A percentile compares a stretch with the other conserved stretches of the same genome.
Conservation (phyloP, 2,888 invertebrate genomes). For the Linnaemya tessellans region DNA sequence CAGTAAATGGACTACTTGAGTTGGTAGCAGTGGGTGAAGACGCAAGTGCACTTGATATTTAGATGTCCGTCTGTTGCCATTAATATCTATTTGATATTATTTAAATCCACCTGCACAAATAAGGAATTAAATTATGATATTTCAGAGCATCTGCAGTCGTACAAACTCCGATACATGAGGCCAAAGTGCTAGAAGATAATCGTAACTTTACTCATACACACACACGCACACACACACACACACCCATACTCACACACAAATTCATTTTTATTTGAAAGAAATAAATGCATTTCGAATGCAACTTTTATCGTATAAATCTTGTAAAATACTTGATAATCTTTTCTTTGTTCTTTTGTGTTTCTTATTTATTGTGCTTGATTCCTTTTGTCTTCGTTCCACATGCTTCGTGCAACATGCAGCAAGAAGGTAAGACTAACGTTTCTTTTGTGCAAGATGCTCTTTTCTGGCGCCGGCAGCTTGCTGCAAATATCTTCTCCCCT, state of each 20-base stretch:
- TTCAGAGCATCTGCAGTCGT: conserved; percentile 19
- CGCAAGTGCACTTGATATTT: neutral
- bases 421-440: conserved; percentile 21
- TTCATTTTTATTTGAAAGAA: conserved; percentile 21
- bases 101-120: conserved; percentile 27
- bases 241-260: conserved; percentile 6
- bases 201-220: conserved; percentile 41
- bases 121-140: conserved; percentile 38
- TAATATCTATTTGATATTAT: conserved; percentile 33
- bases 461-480: conserved; percentile 33
- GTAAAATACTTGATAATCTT: conserved; percentile 59
- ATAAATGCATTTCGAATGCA: conserved; percentile 39
- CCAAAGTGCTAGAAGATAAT: conserved; percentile 37
- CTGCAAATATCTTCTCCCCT: conserved; percentile 19
- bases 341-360: conserved; percentile 40
- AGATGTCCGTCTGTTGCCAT: neutral
- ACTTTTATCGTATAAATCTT: conserved; percentile 67
- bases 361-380: conserved; percentile 14
- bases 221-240: neutral
- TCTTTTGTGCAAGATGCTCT: conserved; percentile 27
- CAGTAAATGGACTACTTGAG: neutral
- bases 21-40: neutral
- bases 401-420: conserved; percentile 45
- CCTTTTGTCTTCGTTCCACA: neutral
- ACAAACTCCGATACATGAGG: neutral